Evolutionary conservation across 1,140 invertebrate genomes (phyloP), one percentile per base, ranked within the genome.

Genomic region (Polypedilum vanderplanki): DNA sequence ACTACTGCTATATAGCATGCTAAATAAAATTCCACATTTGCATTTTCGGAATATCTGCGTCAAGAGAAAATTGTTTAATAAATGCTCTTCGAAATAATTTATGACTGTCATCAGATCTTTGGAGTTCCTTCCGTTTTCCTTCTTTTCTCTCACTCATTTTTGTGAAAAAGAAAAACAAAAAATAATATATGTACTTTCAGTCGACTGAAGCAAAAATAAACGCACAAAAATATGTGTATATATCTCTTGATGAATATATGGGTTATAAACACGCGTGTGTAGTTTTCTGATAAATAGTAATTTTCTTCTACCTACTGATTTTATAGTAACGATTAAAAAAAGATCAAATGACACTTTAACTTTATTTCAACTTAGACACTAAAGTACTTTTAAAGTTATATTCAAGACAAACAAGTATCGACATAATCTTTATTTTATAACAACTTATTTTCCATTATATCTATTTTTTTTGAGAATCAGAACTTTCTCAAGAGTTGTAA

Each of bases 21-120:
- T 70, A 18, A 33, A 70, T 22, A 70, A 70, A n/a, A 70, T 70
- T 70, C 65, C 65, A 70, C 65, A 70, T 70, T 70, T 20, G 65
- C 65, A 70, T 70, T 70, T 70, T 70, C 65, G n/a, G 65, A 70
- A 70, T 70, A 70, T 70, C 20, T 70, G n/a, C 7, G 65, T 70
- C 65, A 70, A 20, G 65, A 70, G 65, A 70, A 70, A 70, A 70
- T 70, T 70, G 65, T 22, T 70, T 70, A 70, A 70, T 70, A 70
- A 70, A 70, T 70, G 65, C 17, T 70, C 20, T 22, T 7, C 20
- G 17, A 22, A 22, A 70, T 70, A 70, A 70, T 70, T 70, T 70
- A 70, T 70, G 17, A 22, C 65, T 22, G 20, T 70, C 65, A 70
- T 70, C 65, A 70, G 65, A 70, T 70, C 65, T 20, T 57, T 70